Conservation (phyloP, 2,888 invertebrate genomes). For the Tanytarsus gracilentus region DNA sequence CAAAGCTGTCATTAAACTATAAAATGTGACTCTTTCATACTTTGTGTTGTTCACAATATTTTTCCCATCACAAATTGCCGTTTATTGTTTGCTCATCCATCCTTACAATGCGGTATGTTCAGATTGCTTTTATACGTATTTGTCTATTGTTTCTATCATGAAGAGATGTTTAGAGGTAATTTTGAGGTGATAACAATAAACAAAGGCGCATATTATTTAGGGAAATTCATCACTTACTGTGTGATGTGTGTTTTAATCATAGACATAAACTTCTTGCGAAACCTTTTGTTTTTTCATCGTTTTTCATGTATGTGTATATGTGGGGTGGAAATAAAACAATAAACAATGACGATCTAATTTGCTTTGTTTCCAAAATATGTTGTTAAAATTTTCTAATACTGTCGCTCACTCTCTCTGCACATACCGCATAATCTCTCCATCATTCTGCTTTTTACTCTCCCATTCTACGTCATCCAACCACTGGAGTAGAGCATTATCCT, state of each 20-base stretch:
- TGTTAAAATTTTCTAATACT: conserved; percentile 7
- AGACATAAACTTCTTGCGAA: no score
- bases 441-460: no score
- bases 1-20: not conserved
- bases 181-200: conserved; percentile 25
- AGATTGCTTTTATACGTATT: no score
- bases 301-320: not conserved
- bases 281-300: not conserved
- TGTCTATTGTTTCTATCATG: not conserved
- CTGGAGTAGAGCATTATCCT: no score
- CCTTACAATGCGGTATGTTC: not conserved
- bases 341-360: conserved; percentile 6
- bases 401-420: no score
- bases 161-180: conserved; percentile 4
- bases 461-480: no score
- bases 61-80: not conserved
- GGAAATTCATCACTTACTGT: no score
- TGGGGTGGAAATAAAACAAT: not conserved
- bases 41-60: not conserved
- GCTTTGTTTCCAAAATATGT: conserved; percentile 13
- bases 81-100: not conserved
- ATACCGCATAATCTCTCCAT: no score
- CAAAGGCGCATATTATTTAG: not conserved
- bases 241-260: no score
- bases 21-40: not conserved